Base-by-base conservation (phyloP, 2,113 vertebrate genomes). In the Chrysemys picta region DNA sequence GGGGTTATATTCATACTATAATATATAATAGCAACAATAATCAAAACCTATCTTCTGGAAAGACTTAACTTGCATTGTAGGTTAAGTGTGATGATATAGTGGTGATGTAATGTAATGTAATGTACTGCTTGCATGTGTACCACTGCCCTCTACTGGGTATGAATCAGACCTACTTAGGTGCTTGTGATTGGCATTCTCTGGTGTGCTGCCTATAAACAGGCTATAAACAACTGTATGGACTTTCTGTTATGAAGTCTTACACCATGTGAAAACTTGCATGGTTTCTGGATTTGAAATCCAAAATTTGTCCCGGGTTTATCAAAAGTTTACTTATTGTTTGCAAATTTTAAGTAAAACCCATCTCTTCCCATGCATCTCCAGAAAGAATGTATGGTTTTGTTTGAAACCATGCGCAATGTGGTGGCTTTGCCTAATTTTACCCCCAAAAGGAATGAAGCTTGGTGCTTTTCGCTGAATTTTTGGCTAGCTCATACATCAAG, bases 271-370 rank as follows among this genome's bases (percentile, higher is more conserved):
- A 91, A 47, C 12, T 5, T 1, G 69, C 72, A 29, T 3, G 4
- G 4, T 35, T 45, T 92, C 76, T 50, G 8, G 38, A 83, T 87
- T 83, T 84, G 49, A 45, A 88, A 6, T 49, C 83, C 4, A 81
- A 87, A 53, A 0, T 16, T 82, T 42, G 42, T 3, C 13, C 88
- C 88, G 78, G 9, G 11, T 7, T 90, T 6, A 87, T 56, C 2
- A 69, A 42, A 82, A 96, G 84, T 79, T 92, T 80, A 91, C 27
- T 22, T 75, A 82, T 82, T 87, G 87, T 52, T 89, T 53, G 87
- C 38, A 90, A 84, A 72, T 12, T 62, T 72, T 72, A 75, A 84
- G 13, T 5, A 80, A 57, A 50, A 42, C 56, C 1, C 56, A 11
- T 59, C 65, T 45, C 3, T 76, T 90, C 21, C 21, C 2, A 1